Percentiles rank a stretch among this genome's conserved stretches.
Conservation (phyloP, 2,113 vertebrate species). For the Polypterus bichir region DNA sequence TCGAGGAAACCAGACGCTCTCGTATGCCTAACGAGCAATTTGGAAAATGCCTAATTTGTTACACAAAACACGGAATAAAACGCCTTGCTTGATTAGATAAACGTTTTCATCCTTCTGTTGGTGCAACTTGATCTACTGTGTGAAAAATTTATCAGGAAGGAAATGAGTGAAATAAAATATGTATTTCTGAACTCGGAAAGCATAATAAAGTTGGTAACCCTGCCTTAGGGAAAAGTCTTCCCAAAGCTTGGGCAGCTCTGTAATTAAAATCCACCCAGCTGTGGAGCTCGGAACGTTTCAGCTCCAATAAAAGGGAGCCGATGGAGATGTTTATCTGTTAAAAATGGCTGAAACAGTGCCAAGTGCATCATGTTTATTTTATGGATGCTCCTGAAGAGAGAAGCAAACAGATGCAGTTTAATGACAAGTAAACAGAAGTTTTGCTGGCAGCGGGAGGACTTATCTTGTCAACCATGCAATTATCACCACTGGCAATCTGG, state of each 20-base stretch:
- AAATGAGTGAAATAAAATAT: too few relatives aligned
- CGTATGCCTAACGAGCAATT: too few relatives aligned
- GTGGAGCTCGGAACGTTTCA: not conserved
- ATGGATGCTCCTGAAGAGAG: not conserved
- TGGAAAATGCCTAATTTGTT: too few relatives aligned
- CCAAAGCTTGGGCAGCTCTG: not conserved
- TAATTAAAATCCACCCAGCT: slow-evolving; percentile 3
- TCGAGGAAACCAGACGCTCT: too few relatives aligned
- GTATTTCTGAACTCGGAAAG: not conserved
- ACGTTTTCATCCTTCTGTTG: too few relatives aligned
- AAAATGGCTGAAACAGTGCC: not conserved
- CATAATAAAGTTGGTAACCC: not conserved
- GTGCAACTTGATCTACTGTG: too few relatives aligned
- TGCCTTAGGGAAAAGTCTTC: not conserved
- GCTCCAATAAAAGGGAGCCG: not conserved
- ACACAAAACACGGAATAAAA: too few relatives aligned
- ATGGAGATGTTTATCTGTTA: not conserved
- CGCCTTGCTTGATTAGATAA: too few relatives aligned
- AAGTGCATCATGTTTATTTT: slow-evolving; percentile 4
- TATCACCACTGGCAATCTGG: not conserved
- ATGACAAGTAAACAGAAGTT: not conserved
- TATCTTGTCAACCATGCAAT: not conserved
- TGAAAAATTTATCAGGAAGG: too few relatives aligned
- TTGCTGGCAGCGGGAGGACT: not conserved
- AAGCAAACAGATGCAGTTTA: too few relatives aligned